Percentiles rank a stretch among this genome's conserved stretches.
phyloP scores from a whole-genome alignment of 2,797 vertebrate genomes.

The Falco concolor region DNA sequence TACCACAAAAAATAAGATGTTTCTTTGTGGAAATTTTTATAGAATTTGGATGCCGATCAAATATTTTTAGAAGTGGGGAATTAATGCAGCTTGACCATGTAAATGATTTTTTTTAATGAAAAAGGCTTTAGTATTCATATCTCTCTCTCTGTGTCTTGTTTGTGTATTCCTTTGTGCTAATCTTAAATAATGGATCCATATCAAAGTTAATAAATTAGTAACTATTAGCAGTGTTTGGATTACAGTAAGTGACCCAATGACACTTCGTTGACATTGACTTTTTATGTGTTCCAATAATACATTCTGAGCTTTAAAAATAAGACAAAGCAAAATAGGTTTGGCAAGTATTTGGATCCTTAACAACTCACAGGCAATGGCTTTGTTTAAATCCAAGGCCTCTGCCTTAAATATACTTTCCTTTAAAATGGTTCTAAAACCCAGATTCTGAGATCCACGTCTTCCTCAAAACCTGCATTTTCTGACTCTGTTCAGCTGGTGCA shows the following conservation, averaged over 20 bases:
- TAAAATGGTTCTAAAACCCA: neutral
- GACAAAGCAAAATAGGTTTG: neutral
- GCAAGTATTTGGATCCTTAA: neutral
- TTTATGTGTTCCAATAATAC: neutral
- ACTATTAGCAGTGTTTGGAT: constrained; percentile 43
- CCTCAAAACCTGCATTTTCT: constrained; percentile 28
- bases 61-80: constrained; percentile 61
- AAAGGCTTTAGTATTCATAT: constrained; percentile 50
- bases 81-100: constrained; percentile 57
- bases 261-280: neutral
- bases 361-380: neutral
- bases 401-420: neutral
- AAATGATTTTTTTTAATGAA: constrained; percentile 60
- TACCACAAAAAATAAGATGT: constrained; percentile 60
- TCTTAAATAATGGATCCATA: constrained; percentile 58
- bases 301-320: constrained; percentile 13
- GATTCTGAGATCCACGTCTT: neutral
- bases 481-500: constrained; percentile 27
- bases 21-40: constrained; percentile 59
- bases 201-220: constrained; percentile 61
- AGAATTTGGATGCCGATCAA: constrained; percentile 62
- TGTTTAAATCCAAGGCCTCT: neutral
- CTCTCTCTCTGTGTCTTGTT: neutral
- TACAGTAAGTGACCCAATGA: constrained; percentile 2
- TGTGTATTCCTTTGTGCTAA: constrained; percentile 43